A percentile compares a stretch with the other conserved stretches of the same genome.
phyloP scores from a whole-genome alignment of 2,797 vertebrate genomes.

The Myoxocephalus aenaeus region DNA sequence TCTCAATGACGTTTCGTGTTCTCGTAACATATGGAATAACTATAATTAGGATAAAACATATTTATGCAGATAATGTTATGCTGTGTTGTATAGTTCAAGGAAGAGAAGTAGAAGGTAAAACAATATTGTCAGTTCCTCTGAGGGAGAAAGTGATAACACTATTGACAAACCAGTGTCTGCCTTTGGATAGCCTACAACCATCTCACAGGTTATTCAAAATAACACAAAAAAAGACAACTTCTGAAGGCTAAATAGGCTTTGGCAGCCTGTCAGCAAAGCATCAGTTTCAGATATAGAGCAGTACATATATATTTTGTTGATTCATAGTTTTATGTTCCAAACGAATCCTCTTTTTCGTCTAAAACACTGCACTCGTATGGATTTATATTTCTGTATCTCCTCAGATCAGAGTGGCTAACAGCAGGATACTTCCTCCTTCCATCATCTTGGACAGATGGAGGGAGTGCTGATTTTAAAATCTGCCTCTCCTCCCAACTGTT shows the following conservation, averaged over 20 bases:
- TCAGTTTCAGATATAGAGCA: background rate
- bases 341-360: background rate
- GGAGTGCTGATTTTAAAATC: conserved; percentile 56
- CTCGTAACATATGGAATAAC: background rate
- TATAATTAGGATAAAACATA: too few species aligned
- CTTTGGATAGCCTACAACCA: background rate
- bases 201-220: background rate
- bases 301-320: background rate
- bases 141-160: background rate
- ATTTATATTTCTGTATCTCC: conserved; percentile 7
- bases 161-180: background rate
- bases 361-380: background rate
- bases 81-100: background rate
- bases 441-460: conserved; percentile 70
- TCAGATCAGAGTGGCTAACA: conserved; percentile 41
- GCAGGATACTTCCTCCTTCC: conserved; percentile 15
- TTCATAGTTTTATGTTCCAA: background rate
- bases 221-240: background rate
- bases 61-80: background rate
- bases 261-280: background rate
- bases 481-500: conserved; percentile 36
- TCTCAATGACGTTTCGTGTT: background rate
- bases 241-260: background rate
- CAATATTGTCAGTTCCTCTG: background rate
- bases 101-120: background rate